Percentiles rank a stretch among this genome's conserved stretches.
Conservation (phyloP, 2,888 invertebrate genomes). For the Arge pagana region DNA sequence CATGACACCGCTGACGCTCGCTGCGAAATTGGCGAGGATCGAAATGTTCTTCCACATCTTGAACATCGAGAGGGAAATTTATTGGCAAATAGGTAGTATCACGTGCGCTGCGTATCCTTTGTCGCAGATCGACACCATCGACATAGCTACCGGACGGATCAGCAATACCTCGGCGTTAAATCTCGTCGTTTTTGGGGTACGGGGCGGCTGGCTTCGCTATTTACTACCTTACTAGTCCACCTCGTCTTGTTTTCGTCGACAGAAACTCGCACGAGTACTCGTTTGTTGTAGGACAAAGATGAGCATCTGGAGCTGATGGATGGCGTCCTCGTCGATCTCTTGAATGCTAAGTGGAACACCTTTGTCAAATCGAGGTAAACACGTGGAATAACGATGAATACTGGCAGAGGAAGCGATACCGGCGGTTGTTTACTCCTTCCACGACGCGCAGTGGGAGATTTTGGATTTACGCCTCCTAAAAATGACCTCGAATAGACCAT, state of each 20-base stretch:
- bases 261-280: background rate
- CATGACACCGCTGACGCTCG: slow-evolving; percentile 89
- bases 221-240: background rate
- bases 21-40: slow-evolving; percentile 89
- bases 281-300: slow-evolving; percentile 77
- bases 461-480: no score
- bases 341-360: slow-evolving; percentile 97
- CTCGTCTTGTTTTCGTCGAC: background rate
- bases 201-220: background rate
- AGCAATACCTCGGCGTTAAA: slow-evolving; percentile 94
- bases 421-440: no score
- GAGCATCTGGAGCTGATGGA: slow-evolving; percentile 95
- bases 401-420: no score
- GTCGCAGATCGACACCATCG: slow-evolving; percentile 93
- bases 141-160: slow-evolving; percentile 87
- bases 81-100: slow-evolving; percentile 96
- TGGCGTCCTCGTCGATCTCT: slow-evolving; percentile 88
- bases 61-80: slow-evolving; percentile 93
- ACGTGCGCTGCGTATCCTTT: slow-evolving; percentile 97
- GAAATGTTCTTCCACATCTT: slow-evolving; percentile 98
- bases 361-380: slow-evolving; percentile 80
- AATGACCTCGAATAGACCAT: no score
- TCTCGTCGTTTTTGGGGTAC: slow-evolving; percentile 95
- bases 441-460: no score
- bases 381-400: no score